A percentile compares a stretch with the other conserved stretches of the same genome.
These are phyloP conservation scores for Chiridota heheva DNA, from an alignment of 35 echinoderm and acorn worm genomes.

Conservation along the genomic window DNA sequence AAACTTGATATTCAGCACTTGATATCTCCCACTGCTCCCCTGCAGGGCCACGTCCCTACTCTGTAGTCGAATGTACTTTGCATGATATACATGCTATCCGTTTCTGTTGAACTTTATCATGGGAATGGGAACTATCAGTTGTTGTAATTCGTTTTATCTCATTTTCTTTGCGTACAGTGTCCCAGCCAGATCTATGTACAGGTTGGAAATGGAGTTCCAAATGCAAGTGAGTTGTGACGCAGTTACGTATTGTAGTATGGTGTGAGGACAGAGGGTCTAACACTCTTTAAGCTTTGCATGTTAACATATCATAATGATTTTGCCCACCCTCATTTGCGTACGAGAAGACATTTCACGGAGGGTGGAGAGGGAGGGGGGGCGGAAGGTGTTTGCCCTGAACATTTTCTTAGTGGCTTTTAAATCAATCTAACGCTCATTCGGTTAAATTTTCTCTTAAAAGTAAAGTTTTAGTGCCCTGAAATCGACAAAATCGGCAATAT, in stretches of 20 bases:
- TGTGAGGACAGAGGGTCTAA: background rate
- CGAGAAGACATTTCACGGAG: background rate
- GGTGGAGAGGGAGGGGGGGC: background rate
- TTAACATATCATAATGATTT: background rate
- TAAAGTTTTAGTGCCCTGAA: too few relatives aligned
- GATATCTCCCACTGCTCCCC: background rate
- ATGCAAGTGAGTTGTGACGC: slow-evolving; percentile 44
- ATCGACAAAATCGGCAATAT: too few relatives aligned
- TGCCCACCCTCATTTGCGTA: background rate
- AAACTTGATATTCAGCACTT: background rate
- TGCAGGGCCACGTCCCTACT: background rate
- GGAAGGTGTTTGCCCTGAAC: background rate
- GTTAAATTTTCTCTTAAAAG: too few relatives aligned
- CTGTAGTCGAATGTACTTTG: background rate
- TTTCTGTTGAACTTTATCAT: too few relatives aligned
- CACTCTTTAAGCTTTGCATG: background rate
- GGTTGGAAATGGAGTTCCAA: slow-evolving; percentile 52
- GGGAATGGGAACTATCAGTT: background rate
- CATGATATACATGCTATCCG: too few relatives aligned
- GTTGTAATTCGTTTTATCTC: background rate
- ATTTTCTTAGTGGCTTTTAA: background rate
- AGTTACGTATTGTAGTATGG: background rate
- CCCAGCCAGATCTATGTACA: slow-evolving; percentile 50
- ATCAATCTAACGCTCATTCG: background rate
- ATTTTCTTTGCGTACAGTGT: slow-evolving; percentile 59